Evolutionary conservation across 2,797 vertebrate species (phyloP).

Genomic region (Danio aesculapii): DNA sequence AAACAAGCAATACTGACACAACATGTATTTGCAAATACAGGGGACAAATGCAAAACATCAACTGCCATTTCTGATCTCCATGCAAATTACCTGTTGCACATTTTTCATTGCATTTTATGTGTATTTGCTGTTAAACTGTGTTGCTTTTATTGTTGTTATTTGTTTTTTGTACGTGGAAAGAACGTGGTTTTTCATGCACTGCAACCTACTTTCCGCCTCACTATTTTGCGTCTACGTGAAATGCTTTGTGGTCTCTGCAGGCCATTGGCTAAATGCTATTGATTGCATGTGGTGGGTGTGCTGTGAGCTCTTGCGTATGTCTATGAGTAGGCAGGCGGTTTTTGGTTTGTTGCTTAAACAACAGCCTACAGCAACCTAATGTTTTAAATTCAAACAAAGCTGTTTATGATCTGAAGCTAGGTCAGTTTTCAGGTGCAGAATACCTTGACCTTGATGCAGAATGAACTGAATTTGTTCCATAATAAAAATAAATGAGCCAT

Average conservation of each 20-base stretch:
- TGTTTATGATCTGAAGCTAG: not conserved
- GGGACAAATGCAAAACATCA: not conserved
- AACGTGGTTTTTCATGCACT: not conserved
- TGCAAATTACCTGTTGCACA: not conserved
- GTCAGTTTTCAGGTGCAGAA: not conserved
- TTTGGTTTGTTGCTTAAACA: not conserved
- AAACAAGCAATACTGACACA: not conserved
- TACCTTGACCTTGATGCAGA: not conserved
- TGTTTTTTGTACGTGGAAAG: constrained; percentile 1
- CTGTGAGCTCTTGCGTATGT: not conserved
- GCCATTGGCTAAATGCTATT: not conserved
- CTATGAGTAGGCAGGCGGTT: not conserved
- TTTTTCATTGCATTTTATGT: not conserved
- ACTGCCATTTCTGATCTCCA: not conserved
- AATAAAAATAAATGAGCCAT: not conserved
- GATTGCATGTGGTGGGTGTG: constrained; percentile 3
- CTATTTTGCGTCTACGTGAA: not conserved
- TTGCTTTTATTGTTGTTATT: not conserved
- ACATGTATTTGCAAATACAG: not conserved
- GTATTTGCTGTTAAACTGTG: not conserved
- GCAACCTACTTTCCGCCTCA: not conserved
- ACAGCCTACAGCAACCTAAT: not conserved
- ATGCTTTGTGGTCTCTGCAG: not conserved
- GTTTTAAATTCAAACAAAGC: not conserved
- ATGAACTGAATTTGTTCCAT: not conserved